Percentiles rank a stretch among this genome's conserved stretches.
Evolutionary conservation across 1,140 invertebrate species (phyloP).

Genomic region (Heliconius hermathena): DNA sequence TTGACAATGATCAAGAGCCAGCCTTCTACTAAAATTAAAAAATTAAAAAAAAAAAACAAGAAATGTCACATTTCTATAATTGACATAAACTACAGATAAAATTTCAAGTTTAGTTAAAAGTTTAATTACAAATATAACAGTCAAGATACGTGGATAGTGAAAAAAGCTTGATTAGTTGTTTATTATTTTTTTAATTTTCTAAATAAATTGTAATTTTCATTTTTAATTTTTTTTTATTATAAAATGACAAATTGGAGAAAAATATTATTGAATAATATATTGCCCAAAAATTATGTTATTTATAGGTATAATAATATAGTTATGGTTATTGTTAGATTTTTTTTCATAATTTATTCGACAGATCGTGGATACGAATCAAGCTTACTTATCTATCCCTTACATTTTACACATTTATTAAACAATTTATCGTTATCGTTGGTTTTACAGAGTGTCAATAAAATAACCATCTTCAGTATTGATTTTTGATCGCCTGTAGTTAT

Average conservation of each 20-base stretch:
- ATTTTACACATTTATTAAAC: slow-evolving; percentile 29
- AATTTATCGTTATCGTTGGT: slow-evolving; percentile 22
- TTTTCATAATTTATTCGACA: not conserved
- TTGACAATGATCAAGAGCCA: slow-evolving; percentile 16
- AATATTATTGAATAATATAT: too few species aligned
- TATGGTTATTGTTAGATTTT: too few species aligned
- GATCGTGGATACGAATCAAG: slow-evolving; percentile 22
- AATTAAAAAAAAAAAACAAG: not conserved
- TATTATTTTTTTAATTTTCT: not conserved
- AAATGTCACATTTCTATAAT: slow-evolving; percentile 24
- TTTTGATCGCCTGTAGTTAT: slow-evolving; percentile 67
- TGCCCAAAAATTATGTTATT: too few species aligned
- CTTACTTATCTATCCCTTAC: slow-evolving; percentile 28
- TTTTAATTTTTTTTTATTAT: not conserved
- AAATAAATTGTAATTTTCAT: not conserved
- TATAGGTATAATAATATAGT: too few species aligned
- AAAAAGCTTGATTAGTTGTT: slow-evolving; percentile 20
- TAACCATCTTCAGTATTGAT: slow-evolving; percentile 60
- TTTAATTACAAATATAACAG: slow-evolving; percentile 30
- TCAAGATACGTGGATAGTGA: slow-evolving; percentile 22
- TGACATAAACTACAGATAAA: slow-evolving; percentile 28
- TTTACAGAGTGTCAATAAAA: slow-evolving; percentile 64
- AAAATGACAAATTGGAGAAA: too few species aligned
- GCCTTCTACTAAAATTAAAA: slow-evolving; percentile 6
- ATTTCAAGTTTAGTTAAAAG: slow-evolving; percentile 17